Evolutionary conservation across 2,113 vertebrate species (phyloP).

Genomic region (Aix galericulata): DNA sequence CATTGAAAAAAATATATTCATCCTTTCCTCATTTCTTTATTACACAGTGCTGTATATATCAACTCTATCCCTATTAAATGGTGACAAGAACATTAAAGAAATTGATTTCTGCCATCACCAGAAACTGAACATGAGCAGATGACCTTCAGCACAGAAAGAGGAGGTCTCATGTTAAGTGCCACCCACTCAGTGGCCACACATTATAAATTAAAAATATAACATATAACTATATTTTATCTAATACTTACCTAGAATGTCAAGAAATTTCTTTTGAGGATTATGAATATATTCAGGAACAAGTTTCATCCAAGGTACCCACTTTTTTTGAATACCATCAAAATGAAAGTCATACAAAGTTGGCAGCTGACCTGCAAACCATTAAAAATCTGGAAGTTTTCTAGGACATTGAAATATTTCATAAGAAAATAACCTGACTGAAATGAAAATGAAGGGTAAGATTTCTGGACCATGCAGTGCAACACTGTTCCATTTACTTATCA

Average conservation of each 20-base stretch:
- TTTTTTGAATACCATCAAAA: slow-evolving; percentile 80
- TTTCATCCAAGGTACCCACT: slow-evolving; percentile 90
- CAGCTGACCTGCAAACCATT: slow-evolving; percentile 80
- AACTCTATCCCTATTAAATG: not conserved
- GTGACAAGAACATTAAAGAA: not conserved
- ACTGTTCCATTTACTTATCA: not conserved
- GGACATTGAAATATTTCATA: not conserved
- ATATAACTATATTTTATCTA: not conserved
- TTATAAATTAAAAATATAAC: not conserved
- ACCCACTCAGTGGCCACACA: not conserved
- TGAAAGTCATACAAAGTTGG: slow-evolving; percentile 94
- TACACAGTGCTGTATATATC: not conserved
- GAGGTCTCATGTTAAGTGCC: not conserved
- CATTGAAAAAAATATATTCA: not conserved
- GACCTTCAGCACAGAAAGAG: not conserved
- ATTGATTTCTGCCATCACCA: not conserved
- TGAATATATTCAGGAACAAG: slow-evolving; percentile 89
- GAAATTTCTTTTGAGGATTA: slow-evolving; percentile 81
- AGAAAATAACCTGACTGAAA: not conserved
- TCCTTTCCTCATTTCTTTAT: not conserved
- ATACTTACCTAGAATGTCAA: slow-evolving; percentile 90
- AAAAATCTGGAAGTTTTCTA: not conserved
- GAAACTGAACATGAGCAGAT: not conserved
- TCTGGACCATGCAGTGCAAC: not conserved
- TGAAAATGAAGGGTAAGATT: not conserved